Percentiles rank a stretch among this genome's conserved stretches.
Conservation (phyloP, 2,797 vertebrate species). For the Eulemur coronatus region DNA sequence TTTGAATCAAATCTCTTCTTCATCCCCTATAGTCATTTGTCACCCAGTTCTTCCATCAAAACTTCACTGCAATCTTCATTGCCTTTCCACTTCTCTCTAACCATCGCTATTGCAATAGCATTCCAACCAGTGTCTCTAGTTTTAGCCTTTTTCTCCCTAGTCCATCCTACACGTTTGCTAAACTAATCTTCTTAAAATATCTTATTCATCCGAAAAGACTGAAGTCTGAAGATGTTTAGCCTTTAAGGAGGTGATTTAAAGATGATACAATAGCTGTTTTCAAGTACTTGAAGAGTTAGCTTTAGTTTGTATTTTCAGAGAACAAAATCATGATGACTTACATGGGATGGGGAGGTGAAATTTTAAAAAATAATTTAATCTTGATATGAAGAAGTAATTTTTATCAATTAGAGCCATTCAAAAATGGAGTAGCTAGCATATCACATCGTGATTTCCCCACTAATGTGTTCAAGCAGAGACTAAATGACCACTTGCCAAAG, state of each 20-base stretch:
- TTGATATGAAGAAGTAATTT: not conserved
- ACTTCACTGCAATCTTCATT: not conserved
- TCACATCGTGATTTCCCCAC: not conserved
- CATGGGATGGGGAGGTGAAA: not conserved
- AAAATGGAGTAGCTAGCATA: not conserved
- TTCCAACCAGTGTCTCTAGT: not conserved
- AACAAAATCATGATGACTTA: not conserved
- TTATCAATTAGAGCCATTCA: not conserved
- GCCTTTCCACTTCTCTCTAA: not conserved
- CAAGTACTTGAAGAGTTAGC: not conserved
- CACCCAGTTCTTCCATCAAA: not conserved
- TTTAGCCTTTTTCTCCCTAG: not conserved
- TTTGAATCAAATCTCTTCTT: not conserved
- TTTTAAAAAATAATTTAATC: not conserved
- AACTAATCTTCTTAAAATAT: not conserved
- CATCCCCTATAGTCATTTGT: not conserved
- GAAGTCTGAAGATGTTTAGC: not conserved
- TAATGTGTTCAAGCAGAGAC: not conserved
- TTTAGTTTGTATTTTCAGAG: slow-evolving; percentile 1
- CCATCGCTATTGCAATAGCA: not conserved
- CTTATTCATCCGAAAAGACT: not conserved
- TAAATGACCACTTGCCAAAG: not conserved
- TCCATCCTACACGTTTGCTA: not conserved
- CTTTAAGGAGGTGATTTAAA: not conserved
- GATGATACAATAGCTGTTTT: not conserved